phyloP scores from a whole-genome alignment of 2,888 invertebrate species.

The Aromia moschata region DNA sequence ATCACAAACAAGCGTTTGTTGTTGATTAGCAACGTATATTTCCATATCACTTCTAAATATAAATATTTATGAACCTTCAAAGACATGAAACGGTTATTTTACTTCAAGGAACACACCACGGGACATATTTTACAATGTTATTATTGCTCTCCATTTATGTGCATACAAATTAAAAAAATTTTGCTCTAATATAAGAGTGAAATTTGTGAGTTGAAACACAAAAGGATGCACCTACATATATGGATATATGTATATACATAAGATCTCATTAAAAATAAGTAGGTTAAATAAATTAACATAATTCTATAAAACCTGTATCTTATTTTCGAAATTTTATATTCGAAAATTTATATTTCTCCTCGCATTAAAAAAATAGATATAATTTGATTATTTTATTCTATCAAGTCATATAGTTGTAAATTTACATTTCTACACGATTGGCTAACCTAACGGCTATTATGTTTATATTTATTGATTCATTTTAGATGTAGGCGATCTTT shows the following conservation, averaged over 20 bases:
- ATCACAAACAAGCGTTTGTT: background rate
- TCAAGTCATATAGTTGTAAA: background rate
- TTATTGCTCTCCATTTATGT: too few relatives aligned
- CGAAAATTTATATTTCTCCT: background rate
- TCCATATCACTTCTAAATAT: background rate
- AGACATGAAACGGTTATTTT: background rate
- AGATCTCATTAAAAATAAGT: constrained; percentile 14
- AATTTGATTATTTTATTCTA: background rate
- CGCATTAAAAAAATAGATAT: background rate
- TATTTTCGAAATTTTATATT: constrained; percentile 2
- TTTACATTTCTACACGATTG: too few relatives aligned
- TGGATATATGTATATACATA: too few relatives aligned
- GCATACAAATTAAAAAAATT: too few relatives aligned
- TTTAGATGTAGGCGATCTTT: too few relatives aligned
- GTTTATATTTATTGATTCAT: too few relatives aligned
- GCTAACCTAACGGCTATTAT: too few relatives aligned
- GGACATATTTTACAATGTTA: too few relatives aligned
- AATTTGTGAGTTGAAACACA: too few relatives aligned
- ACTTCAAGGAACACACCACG: too few relatives aligned
- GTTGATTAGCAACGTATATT: background rate
- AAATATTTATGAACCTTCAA: background rate
- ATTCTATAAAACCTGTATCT: background rate
- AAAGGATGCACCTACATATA: too few relatives aligned
- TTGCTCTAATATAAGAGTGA: too few relatives aligned
- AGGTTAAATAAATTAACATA: constrained; percentile 15